Evolutionary conservation across 1,140 invertebrate species (phyloP).

Genomic region (Zaprionus kolodkinae): DNA sequence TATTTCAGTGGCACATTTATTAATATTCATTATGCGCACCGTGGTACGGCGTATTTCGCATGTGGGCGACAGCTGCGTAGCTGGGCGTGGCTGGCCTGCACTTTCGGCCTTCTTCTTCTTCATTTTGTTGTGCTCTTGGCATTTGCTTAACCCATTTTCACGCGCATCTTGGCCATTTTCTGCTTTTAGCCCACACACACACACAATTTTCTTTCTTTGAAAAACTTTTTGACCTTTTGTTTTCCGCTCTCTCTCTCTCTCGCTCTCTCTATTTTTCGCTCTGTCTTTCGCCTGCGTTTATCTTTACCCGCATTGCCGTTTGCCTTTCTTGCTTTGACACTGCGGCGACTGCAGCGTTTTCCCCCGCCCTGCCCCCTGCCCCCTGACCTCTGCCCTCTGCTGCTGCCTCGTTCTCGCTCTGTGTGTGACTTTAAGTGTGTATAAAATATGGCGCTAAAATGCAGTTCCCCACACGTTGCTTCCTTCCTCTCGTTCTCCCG

Average conservation of each 20-base stretch:
- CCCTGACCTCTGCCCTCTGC: slow-evolving; percentile 9
- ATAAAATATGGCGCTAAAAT: slow-evolving; percentile 82
- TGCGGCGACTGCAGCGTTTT: slow-evolving; percentile 65
- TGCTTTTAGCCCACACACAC: neutral
- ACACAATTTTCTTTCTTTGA: neutral
- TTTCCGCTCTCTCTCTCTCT: slow-evolving; percentile 31
- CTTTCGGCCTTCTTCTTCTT: slow-evolving; percentile 37
- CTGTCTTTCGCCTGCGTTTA: slow-evolving; percentile 48
- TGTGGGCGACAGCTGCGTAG: slow-evolving; percentile 1
- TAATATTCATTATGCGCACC: slow-evolving; percentile 77
- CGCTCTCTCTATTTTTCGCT: neutral
- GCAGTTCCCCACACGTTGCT: slow-evolving; percentile 58
- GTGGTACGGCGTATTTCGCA: slow-evolving; percentile 9
- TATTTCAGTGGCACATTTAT: slow-evolving; percentile 72
- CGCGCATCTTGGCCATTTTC: slow-evolving; percentile 31
- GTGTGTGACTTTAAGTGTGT: slow-evolving; percentile 80
- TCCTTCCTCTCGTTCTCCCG: slow-evolving; percentile 5
- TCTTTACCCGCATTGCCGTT: slow-evolving; percentile 70
- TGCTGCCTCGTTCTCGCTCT: slow-evolving; percentile 6
- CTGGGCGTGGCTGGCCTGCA: slow-evolving; percentile 39
- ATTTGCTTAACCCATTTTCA: slow-evolving; percentile 62
- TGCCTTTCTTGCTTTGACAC: slow-evolving; percentile 65
- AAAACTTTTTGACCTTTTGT: slow-evolving; percentile 72
- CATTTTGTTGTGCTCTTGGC: slow-evolving; percentile 44
- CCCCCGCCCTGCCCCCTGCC: too few species aligned